Evolutionary conservation across 2,797 vertebrate species (phyloP).

Genomic region (Melanotaenia boesemani): DNA sequence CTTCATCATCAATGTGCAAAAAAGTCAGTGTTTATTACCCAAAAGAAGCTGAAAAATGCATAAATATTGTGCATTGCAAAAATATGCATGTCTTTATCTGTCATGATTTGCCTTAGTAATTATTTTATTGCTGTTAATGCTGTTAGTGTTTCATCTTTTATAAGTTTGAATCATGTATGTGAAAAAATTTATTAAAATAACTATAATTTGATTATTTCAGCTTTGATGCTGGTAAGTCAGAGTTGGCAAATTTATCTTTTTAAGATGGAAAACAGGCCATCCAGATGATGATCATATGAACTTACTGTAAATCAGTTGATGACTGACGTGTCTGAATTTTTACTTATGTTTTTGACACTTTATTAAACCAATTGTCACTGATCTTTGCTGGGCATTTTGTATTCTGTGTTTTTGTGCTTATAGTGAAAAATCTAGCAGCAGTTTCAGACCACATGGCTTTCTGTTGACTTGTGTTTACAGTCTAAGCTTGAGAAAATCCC

Average conservation of each 20-base stretch:
- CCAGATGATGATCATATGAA: slow-evolving; percentile 42
- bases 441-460: slow-evolving; percentile 53
- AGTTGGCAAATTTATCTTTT: slow-evolving; percentile 79
- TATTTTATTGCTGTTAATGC: slow-evolving; percentile 59
- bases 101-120: slow-evolving; percentile 47
- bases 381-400: slow-evolving; percentile 43
- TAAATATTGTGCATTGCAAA: slow-evolving; percentile 53
- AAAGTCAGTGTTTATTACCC: slow-evolving; percentile 73
- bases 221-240: slow-evolving; percentile 90
- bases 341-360: slow-evolving; percentile 77
- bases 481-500: slow-evolving; percentile 49
- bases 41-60: slow-evolving; percentile 62
- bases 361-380: slow-evolving; percentile 77
- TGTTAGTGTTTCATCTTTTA: slow-evolving; percentile 63
- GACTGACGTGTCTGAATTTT: slow-evolving; percentile 46
- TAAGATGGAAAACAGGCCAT: slow-evolving; percentile 50
- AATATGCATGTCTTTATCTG: slow-evolving; percentile 69
- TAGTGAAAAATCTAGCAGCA: slow-evolving; percentile 38
- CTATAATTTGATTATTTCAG: slow-evolving; percentile 74
- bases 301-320: slow-evolving; percentile 55
- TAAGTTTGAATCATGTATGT: slow-evolving; percentile 68
- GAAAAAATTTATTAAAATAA: slow-evolving; percentile 60
- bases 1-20: slow-evolving; percentile 53
- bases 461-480: slow-evolving; percentile 50
- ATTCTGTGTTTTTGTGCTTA: slow-evolving; percentile 32